Conservation (phyloP, 2,113 vertebrate genomes). For the Paraplagusia blochii region DNA sequence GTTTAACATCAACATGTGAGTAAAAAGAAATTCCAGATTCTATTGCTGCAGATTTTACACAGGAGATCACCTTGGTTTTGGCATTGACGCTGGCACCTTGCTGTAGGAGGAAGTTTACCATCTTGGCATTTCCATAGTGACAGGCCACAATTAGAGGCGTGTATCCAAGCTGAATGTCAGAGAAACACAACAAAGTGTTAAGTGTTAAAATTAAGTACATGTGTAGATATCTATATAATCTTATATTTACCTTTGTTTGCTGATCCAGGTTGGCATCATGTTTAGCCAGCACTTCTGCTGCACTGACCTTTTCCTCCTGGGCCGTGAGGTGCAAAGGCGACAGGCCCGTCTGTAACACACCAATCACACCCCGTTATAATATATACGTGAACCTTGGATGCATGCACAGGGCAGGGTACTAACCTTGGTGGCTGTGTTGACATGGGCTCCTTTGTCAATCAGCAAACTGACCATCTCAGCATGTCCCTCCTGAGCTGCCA, state of each 20-base stretch:
- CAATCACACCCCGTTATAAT: constrained; percentile 4
- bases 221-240: too few relatives aligned
- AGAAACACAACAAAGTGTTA: background rate
- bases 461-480: constrained; percentile 87
- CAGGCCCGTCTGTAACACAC: constrained; percentile 82
- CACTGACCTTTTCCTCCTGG: constrained; percentile 91
- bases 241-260: constrained; percentile 85
- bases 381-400: background rate
- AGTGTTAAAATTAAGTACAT: too few relatives aligned
- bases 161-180: constrained; percentile 84
- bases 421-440: constrained; percentile 90
- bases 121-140: constrained; percentile 97
- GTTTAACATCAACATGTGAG: background rate
- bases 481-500: constrained; percentile 94
- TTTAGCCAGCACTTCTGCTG: constrained; percentile 87
- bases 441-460: constrained; percentile 85
- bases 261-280: constrained; percentile 87
- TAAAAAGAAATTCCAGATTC: background rate
- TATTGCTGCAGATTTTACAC: background rate
- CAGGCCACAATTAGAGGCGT: constrained; percentile 95
- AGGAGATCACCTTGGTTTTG: constrained; percentile 87
- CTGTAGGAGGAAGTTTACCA: constrained; percentile 95
- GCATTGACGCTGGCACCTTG: constrained; percentile 88
- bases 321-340: constrained; percentile 91
- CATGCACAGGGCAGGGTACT: background rate